Conservation (phyloP, 2,888 invertebrate genomes). For the Trichopoda pennipes region DNA sequence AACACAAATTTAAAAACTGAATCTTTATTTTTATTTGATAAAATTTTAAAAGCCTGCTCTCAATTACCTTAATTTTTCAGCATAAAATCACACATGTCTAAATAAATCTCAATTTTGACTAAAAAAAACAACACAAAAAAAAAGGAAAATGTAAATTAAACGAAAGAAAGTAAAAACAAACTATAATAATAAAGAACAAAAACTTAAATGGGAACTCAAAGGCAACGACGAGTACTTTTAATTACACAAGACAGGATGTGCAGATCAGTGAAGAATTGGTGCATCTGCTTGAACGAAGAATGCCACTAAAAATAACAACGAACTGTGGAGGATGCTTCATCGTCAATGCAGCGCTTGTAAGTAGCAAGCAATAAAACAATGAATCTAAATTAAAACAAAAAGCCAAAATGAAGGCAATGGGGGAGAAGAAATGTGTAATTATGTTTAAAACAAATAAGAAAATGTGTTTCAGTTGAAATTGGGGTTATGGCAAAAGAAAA, state of each 20-base stretch:
- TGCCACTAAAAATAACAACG: conserved; percentile 43
- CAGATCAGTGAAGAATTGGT: conserved; percentile 70
- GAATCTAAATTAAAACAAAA: conserved; percentile 47
- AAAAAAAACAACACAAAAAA: neutral
- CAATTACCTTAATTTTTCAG: neutral
- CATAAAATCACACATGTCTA: conserved; percentile 30
- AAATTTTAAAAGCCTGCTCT: neutral
- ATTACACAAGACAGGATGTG: conserved; percentile 67
- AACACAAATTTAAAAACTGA: too few relatives aligned
- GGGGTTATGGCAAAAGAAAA: conserved; percentile 10
- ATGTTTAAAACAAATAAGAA: neutral
- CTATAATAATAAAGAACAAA: neutral
- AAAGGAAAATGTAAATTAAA: conserved; percentile 17
- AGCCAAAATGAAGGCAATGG: neutral
- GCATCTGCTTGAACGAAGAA: conserved; percentile 66
- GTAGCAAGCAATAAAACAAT: conserved; percentile 29
- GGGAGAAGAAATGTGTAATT: conserved; percentile 13
- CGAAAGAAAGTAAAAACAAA: conserved; percentile 14
- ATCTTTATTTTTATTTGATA: too few relatives aligned
- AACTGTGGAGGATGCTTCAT: conserved; percentile 30
- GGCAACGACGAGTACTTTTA: conserved; percentile 51
- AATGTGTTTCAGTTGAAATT: conserved; percentile 24
- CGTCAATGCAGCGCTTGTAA: conserved; percentile 2
- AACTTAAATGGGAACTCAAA: conserved; percentile 48
- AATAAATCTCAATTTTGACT: conserved; percentile 33